These are phyloP conservation scores for Macropis europaea DNA, from an alignment of 2,888 invertebrate genomes.

Conservation along the genomic window DNA sequence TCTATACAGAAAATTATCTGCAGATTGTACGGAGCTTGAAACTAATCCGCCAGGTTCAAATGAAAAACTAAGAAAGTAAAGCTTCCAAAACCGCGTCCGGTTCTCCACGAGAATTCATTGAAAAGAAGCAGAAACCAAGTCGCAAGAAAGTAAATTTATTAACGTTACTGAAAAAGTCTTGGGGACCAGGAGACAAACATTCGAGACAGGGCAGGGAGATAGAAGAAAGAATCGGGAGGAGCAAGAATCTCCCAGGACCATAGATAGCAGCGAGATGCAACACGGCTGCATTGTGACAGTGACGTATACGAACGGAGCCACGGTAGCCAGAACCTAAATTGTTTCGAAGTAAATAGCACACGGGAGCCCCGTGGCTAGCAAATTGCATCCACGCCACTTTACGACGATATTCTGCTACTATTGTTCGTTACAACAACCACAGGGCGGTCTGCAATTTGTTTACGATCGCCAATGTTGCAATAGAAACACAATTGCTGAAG, in stretches of 20 bases:
- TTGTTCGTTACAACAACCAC: neutral
- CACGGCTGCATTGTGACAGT: constrained; percentile 42
- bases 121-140: neutral
- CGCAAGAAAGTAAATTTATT: constrained; percentile 13
- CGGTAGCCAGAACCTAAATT: constrained; percentile 51
- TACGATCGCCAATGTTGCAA: constrained; percentile 22
- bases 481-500: too few relatives aligned
- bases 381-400: constrained; percentile 50
- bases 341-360: constrained; percentile 59
- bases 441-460: constrained; percentile 33
- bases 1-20: constrained; percentile 1
- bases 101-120: too few relatives aligned
- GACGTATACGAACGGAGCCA: constrained; percentile 53
- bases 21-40: constrained; percentile 10
- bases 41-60: too few relatives aligned
- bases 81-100: too few relatives aligned
- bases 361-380: constrained; percentile 33
- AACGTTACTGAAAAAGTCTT: neutral
- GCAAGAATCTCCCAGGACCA: constrained; percentile 22
- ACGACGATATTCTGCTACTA: constrained; percentile 29
- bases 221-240: neutral
- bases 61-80: too few relatives aligned
- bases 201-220: neutral
- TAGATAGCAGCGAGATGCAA: constrained; percentile 16
- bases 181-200: neutral